These are phyloP conservation scores for Phyllostomus hastatus DNA, from an alignment of 2,113 vertebrate species.

Conservation along the genomic window DNA sequence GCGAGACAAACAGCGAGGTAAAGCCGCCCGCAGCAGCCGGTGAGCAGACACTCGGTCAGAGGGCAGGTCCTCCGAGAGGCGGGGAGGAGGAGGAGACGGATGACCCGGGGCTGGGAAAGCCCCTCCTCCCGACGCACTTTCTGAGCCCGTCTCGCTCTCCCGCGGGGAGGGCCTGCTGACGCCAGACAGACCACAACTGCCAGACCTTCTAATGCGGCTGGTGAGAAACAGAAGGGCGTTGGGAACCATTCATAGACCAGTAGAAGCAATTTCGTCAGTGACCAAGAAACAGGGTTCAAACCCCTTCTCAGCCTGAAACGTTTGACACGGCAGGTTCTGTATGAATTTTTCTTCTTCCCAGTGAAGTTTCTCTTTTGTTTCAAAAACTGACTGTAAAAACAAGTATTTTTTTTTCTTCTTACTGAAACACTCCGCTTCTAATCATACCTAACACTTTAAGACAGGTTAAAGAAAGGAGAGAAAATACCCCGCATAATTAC, in stretches of 20 bases:
- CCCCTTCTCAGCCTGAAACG: background rate
- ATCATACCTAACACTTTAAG: conserved; percentile 76
- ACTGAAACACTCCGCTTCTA: conserved; percentile 70
- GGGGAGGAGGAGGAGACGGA: background rate
- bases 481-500: conserved; percentile 71
- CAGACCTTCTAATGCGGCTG: background rate
- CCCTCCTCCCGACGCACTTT: background rate
- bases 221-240: background rate
- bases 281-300: background rate
- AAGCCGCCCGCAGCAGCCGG: background rate
- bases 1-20: background rate
- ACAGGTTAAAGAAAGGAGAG: conserved; percentile 74
- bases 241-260: background rate
- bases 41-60: background rate
- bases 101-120: background rate
- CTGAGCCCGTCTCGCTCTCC: background rate
- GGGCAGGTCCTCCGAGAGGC: background rate
- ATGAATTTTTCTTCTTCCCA: background rate
- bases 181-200: background rate
- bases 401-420: background rate
- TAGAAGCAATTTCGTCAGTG: background rate
- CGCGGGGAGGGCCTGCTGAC: too few species aligned
- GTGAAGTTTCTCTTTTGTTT: conserved; percentile 53
- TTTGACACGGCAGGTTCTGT: background rate
- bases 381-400: conserved; percentile 4